Percentiles rank a stretch among this genome's conserved stretches.
These are phyloP conservation scores for Notoglanidium macrostoma DNA, from an alignment of 2,797 vertebrate genomes.

Conservation along the genomic window DNA sequence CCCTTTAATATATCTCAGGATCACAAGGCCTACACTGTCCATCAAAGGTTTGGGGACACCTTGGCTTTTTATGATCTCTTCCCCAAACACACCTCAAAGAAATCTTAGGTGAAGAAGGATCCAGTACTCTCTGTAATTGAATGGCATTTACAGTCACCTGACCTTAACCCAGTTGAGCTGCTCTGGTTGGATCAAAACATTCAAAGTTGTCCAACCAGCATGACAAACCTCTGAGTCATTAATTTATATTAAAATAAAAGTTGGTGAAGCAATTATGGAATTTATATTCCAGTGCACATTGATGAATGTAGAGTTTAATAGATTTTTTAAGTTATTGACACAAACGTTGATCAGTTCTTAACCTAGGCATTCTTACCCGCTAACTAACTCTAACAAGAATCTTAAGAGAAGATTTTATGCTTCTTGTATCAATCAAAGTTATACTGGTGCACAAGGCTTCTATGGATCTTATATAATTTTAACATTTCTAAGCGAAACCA, in stretches of 20 bases:
- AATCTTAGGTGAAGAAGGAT: background rate
- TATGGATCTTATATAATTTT: background rate
- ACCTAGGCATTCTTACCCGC: background rate
- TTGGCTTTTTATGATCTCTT: background rate
- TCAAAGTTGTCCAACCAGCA: background rate
- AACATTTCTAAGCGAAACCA: background rate
- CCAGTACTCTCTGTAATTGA: background rate
- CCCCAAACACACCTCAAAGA: background rate
- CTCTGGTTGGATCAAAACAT: background rate
- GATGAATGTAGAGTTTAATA: too few species aligned
- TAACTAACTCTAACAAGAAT: background rate
- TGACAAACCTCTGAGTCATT: background rate
- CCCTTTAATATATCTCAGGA: slow-evolving; percentile 5
- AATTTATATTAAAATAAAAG: background rate
- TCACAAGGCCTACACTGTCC: background rate
- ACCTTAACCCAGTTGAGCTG: background rate
- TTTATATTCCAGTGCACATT: background rate
- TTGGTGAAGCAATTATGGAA: background rate
- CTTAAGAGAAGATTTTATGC: background rate
- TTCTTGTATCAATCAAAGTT: background rate
- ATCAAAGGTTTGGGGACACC: background rate
- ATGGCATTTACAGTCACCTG: slow-evolving; percentile 7
- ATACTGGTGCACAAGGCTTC: background rate
- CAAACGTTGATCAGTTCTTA: background rate
- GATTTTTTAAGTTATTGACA: background rate